These are phyloP conservation scores for Anthonomus grandis DNA, from an alignment of 1,140 invertebrate genomes.

Conservation along the genomic window DNA sequence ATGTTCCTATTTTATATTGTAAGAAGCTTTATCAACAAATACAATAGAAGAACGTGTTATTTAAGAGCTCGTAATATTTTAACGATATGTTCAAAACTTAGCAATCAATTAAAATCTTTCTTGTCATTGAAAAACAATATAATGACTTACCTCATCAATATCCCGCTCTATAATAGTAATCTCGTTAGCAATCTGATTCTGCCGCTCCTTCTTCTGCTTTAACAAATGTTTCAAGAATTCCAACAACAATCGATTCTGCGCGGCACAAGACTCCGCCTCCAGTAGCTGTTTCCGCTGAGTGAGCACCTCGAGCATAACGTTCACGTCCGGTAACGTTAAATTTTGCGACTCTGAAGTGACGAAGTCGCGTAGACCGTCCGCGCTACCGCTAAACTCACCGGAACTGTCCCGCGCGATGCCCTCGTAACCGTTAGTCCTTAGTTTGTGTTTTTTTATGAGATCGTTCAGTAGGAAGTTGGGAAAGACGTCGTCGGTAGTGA, in stretches of 20 bases:
- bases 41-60: background rate
- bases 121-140: background rate
- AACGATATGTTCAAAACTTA: background rate
- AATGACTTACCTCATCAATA: constrained; percentile 63
- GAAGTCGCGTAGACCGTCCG: constrained; percentile 61
- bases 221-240: constrained; percentile 81
- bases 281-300: constrained; percentile 74
- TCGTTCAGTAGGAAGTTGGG: constrained; percentile 87
- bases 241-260: constrained; percentile 76
- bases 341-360: constrained; percentile 66
- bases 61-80: background rate
- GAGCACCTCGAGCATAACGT: constrained; percentile 77
- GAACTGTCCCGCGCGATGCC: constrained; percentile 48
- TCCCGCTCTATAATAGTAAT: constrained; percentile 76
- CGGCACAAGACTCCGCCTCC: constrained; percentile 73
- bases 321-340: constrained; percentile 75
- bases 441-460: constrained; percentile 73
- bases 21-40: too few species aligned
- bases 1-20: too few species aligned
- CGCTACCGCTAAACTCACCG: constrained; percentile 44
- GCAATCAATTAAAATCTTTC: background rate
- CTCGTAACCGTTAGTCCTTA: constrained; percentile 54
- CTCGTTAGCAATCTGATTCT: constrained; percentile 64
- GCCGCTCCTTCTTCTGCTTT: constrained; percentile 71
- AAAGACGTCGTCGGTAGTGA: constrained; percentile 75